Evolutionary conservation across 2,797 vertebrate genomes (phyloP), one percentile per base, ranked within the genome.

Genomic region (Lacerta bilineata): DNA sequence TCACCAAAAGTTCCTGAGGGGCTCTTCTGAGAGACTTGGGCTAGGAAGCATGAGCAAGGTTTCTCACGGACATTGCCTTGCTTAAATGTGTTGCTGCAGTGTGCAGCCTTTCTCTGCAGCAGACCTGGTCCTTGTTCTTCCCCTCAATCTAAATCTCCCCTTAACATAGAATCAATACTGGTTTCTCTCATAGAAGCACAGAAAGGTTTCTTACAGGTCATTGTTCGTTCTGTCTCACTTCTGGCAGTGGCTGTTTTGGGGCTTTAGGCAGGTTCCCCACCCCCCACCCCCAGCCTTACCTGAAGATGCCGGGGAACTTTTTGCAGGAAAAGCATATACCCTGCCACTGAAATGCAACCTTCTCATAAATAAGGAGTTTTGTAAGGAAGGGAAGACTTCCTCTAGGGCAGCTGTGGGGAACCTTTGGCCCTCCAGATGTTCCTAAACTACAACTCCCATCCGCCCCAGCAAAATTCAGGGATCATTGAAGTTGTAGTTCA

Each of bases 1-100:
- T 96, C 93, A 90, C 94, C 93, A 94, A 80, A 64, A 86, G 89
- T 83, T 41, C 91, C 85, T 41, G 91, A 95, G 91, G 82, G 90
- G 90, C 94, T 88, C 25, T 88, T 95, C 93, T 88, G 89, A 90
- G 92, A 41, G 84, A 91, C 33, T 71, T 33, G 84, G 78, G 39
- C 66, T 68, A 77, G 71, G 59, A 77, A 84, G 20, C 15, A 46
- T 43, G n/a, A 85, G 50, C 76, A 39, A 81, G 59, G 17, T 18
- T 80, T 61, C 25, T 50, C 46, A 72, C 23, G 23, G 8, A 1
- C 2, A 43, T 79, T 9, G 29, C 27, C 68, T 64, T 43, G 20
- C 36, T 74, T 79, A 27, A n/a, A 33, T 77, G 50, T 59, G 50
- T 69, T 29, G 10, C 46, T 17, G 41, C 46, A 18, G 18, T 29